A percentile compares a stretch with the other conserved stretches of the same genome.
phyloP scores from a whole-genome alignment of 2,888 invertebrate genomes.

The Epinotia bilunana region DNA sequence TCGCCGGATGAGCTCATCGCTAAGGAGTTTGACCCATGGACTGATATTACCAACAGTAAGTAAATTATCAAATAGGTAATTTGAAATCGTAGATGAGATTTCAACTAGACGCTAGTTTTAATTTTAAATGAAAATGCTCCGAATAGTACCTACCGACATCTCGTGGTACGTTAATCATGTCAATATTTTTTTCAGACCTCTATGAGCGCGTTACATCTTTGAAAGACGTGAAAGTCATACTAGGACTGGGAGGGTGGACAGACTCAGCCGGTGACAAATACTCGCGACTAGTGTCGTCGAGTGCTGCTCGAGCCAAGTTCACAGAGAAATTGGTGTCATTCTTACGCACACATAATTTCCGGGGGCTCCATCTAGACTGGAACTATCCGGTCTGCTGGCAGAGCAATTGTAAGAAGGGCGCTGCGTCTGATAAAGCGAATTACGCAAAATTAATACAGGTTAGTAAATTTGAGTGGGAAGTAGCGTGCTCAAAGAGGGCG shows the following conservation, averaged over 20 bases:
- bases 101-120: background rate
- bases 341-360: conserved; percentile 89
- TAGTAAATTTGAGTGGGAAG: conserved; percentile 48
- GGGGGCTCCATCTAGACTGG: conserved; percentile 96
- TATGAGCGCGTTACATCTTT: conserved; percentile 91
- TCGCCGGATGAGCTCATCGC: conserved; percentile 91
- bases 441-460: conserved; percentile 90
- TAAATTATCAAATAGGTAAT: conserved; percentile 30
- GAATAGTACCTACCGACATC: too few species aligned
- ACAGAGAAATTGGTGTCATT: conserved; percentile 88
- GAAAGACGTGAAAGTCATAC: conserved; percentile 86
- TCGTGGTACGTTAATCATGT: background rate
- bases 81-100: background rate
- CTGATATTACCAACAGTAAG: conserved; percentile 93
- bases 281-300: conserved; percentile 89
- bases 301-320: conserved; percentile 87
- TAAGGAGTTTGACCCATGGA: conserved; percentile 94
- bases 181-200: conserved; percentile 85
- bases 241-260: conserved; percentile 98
- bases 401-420: conserved; percentile 93
- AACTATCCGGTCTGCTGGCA: conserved; percentile 98
- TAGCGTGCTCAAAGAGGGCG: background rate
- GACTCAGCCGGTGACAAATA: conserved; percentile 96
- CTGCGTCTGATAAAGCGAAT: conserved; percentile 90
- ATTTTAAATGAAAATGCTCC: too few species aligned